Percentiles rank a stretch among this genome's conserved stretches.
Evolutionary conservation across 2,797 vertebrate species (phyloP).

Genomic region (Bryconaethiops microstoma): DNA sequence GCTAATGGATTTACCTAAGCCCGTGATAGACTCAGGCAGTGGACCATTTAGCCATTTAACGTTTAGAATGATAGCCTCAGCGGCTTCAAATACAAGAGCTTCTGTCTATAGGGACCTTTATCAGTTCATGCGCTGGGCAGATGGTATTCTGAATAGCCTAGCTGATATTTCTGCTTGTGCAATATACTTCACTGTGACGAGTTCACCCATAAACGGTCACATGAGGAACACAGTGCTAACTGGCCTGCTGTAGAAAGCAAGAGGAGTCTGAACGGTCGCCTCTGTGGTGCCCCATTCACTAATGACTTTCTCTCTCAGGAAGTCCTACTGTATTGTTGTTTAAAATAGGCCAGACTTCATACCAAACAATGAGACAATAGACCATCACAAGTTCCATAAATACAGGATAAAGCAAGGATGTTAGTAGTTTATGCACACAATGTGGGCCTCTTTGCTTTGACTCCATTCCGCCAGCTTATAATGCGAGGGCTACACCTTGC

Average conservation of each 20-base stretch:
- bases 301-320: slow-evolving; percentile 67
- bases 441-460: slow-evolving; percentile 58
- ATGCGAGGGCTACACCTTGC: slow-evolving; percentile 31
- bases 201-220: slow-evolving; percentile 45
- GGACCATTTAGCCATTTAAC: slow-evolving; percentile 45
- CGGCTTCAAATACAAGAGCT: slow-evolving; percentile 40
- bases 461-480: slow-evolving; percentile 43
- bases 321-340: slow-evolving; percentile 65
- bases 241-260: not conserved
- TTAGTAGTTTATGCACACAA: slow-evolving; percentile 64
- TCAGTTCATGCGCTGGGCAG: slow-evolving; percentile 47
- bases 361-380: slow-evolving; percentile 77
- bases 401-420: slow-evolving; percentile 74
- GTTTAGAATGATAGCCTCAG: slow-evolving; percentile 36
- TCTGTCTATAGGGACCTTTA: slow-evolving; percentile 56
- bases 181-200: slow-evolving; percentile 14
- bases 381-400: slow-evolving; percentile 62
- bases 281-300: slow-evolving; percentile 49
- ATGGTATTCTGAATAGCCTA: slow-evolving; percentile 61
- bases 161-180: slow-evolving; percentile 50
- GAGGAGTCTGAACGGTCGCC: slow-evolving; percentile 24
- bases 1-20: slow-evolving; percentile 74
- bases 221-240: not conserved
- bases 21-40: slow-evolving; percentile 72
- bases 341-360: slow-evolving; percentile 63